Base-by-base conservation (phyloP, 2,888 invertebrate species). In the Linnaemya vulpina region DNA sequence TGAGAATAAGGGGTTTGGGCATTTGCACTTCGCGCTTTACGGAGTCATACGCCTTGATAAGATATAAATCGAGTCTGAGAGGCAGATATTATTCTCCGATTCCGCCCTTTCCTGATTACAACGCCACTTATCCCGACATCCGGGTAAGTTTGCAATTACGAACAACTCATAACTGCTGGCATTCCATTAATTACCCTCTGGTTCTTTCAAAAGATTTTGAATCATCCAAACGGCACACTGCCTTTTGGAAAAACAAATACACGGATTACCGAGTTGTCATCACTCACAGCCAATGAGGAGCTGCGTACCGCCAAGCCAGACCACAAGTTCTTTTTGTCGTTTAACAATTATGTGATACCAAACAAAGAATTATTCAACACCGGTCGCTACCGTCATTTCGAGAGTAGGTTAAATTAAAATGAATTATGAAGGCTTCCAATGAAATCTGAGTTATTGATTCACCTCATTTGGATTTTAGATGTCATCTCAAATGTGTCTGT, bases 41-140 rank as follows among this genome's bases (percentile, higher is more conserved):
- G 11, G 90, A 90, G 67, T 80, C 89, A 0, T 88, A 89, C 86
- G 90, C 89, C 0, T 80, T 90, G n/a, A 20, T 90, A 3, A 82
- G 89, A 9, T 90, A 90, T 76, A 43, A 71, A 1, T 82, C 74
- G 3, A 85, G 83, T 58, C 8, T 3, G 79, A 83, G 10, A 38
- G 35, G 3, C 4, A 73, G 83, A 10, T 4, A 15, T 2, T 9
- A 35, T 10, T 58, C 60, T 0, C 17, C 38, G 0, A 74, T 70
- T 3, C 89, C 88, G 2, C 22, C 49, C 0, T 81, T 81, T 62
- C 89, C 88, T 0, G n/a, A 38, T 8, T 88, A 86, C 67, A 71
- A 86, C n/a, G 68, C 87, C 2, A 65, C 53, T 0, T 88, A 73
- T 82, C 83, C 86, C 0, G 0, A 22, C 0, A 87, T 88, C 7